Base-by-base conservation (phyloP, 2,113 vertebrate species). In the Epinephelus lanceolatus region DNA sequence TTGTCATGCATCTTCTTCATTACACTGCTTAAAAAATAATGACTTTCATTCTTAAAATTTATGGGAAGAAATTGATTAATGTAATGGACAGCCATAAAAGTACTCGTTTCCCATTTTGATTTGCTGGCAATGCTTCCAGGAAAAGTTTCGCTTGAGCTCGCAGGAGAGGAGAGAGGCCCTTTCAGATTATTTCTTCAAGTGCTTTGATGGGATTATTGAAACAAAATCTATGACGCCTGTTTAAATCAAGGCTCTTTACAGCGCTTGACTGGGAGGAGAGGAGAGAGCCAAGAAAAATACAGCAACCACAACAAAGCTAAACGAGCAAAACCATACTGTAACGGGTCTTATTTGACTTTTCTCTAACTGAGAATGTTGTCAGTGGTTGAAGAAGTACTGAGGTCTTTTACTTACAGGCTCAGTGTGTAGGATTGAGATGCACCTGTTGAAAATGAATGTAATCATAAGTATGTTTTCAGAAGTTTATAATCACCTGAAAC, bases 151-250 rank as follows among this genome's bases (percentile, higher is more conserved):
- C 18, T 70, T 0, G 19, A 12, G 83, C 71, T 57, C 33, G 2
- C 72, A 19, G 67, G 23, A 73, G 57, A 72, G 45, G 42, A 57
- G 83, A 45, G 75, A 61, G 33, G 49, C 55, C 23, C 61, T 71
- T 71, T 61, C 23, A 76, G 62, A 83, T 87, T 82, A 88, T 76
- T 89, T 61, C 65, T 65, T 71, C 78, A 80, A 85, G 69, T 52
- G 81, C 80, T 91, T 84, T 87, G 80, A 81, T 77, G 85, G 83
- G 82, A 84, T 89, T 76, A 89, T 85, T 71, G 70, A 74, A 79
- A 74, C 45, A 55, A 79, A 89, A 78, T 82, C 79, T 52, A 75
- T 68, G 79, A 71, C 5, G 78, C 37, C 60, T 27, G 78, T 75
- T 91, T 82, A 80, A 71, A 89, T 89, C 83, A 84, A 37, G 30